Evolutionary conservation across 2,888 invertebrate species (phyloP).

Genomic region (Carcina quercana): DNA sequence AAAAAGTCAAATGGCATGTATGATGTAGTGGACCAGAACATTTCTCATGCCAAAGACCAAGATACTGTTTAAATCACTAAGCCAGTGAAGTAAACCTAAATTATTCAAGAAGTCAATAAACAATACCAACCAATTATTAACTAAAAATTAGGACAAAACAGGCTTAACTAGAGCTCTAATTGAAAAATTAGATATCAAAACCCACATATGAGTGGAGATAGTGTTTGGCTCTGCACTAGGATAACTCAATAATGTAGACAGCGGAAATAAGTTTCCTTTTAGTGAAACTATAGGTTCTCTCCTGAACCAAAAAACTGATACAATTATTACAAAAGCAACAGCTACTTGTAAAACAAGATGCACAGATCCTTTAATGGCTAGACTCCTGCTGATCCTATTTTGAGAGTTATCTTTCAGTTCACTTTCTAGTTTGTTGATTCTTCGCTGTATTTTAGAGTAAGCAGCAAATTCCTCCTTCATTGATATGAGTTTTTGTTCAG

Average conservation of each 20-base stretch:
- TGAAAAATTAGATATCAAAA: conserved; percentile 59
- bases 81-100: no score
- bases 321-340: conserved; percentile 40
- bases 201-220: conserved; percentile 63
- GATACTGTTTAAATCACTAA: no score
- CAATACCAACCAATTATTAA: no score
- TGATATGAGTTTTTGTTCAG: conserved; percentile 61
- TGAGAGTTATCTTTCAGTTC: conserved; percentile 56
- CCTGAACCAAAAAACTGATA: conserved; percentile 59
- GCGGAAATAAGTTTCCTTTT: conserved; percentile 52
- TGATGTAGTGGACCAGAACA: no score
- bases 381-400: conserved; percentile 43
- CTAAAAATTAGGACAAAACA: conserved; percentile 31
- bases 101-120: no score
- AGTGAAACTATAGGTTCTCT: conserved; percentile 56
- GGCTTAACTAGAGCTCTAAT: conserved; percentile 55
- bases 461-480: conserved; percentile 76
- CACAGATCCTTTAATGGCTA: conserved; percentile 52
- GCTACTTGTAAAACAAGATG: conserved; percentile 45
- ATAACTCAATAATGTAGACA: conserved; percentile 50
- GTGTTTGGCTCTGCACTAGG: conserved; percentile 59
- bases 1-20: no score
- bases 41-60: no score
- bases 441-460: conserved; percentile 74
- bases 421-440: conserved; percentile 68